A percentile compares a stretch with the other conserved stretches of the same genome.
Evolutionary conservation across 2,113 vertebrate genomes (phyloP).

Genomic region (Hippotragus niger): DNA sequence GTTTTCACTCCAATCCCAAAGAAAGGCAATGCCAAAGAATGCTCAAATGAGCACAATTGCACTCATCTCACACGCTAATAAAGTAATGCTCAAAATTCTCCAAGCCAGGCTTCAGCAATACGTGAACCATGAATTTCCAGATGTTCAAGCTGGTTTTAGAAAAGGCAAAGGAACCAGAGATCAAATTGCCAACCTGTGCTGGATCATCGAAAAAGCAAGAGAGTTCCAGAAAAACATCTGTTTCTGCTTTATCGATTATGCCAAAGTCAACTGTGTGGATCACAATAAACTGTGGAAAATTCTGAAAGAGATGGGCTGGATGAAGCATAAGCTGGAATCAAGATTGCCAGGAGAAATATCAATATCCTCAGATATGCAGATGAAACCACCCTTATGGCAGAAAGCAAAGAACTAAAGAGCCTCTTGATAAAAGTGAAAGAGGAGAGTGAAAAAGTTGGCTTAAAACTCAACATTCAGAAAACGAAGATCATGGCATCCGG

Average conservation of each 20-base stretch:
- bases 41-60: background rate
- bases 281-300: background rate
- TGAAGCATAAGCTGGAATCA: background rate
- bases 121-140: background rate
- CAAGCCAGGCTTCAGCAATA: background rate
- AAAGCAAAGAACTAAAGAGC: background rate
- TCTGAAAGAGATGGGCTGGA: background rate
- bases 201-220: background rate
- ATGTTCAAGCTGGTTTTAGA: background rate
- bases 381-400: background rate
- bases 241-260: background rate
- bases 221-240: background rate
- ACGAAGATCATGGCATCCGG: background rate
- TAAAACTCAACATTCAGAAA: background rate
- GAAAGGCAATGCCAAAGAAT: background rate
- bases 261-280: background rate
- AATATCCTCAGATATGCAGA: background rate
- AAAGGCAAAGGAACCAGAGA: background rate
- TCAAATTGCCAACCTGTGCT: background rate
- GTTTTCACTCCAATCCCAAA: background rate
- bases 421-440: background rate
- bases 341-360: background rate
- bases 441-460: background rate
- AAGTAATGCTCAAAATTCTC: background rate
- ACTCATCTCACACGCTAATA: background rate